These are phyloP conservation scores for Peromyscus melanophrys DNA, from an alignment of 2,797 vertebrate species.

Conservation along the genomic window DNA sequence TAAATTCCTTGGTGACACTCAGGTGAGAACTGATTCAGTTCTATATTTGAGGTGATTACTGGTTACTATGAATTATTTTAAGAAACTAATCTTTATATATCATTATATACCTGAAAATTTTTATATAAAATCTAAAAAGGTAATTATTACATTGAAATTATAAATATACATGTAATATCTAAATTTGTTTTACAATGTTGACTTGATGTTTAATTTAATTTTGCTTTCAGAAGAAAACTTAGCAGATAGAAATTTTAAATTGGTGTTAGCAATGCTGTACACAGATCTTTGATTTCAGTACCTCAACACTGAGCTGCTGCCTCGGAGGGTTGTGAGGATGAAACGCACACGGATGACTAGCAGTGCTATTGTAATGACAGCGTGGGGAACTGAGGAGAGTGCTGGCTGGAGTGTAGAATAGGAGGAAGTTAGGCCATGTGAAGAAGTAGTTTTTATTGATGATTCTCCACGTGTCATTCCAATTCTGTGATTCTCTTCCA, in stretches of 20 bases:
- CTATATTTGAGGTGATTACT: slow-evolving; percentile 42
- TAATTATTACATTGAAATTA: neutral
- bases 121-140: slow-evolving; percentile 17
- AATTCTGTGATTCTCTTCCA: neutral
- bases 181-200: slow-evolving; percentile 48
- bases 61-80: slow-evolving; percentile 43
- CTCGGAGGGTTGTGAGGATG: neutral
- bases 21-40: slow-evolving; percentile 91
- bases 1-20: slow-evolving; percentile 96
- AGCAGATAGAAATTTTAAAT: slow-evolving; percentile 31
- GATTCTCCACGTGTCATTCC: slow-evolving; percentile 11
- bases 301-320: neutral
- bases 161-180: slow-evolving; percentile 44
- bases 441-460: slow-evolving; percentile 31
- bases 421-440: neutral
- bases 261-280: neutral
- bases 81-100: slow-evolving; percentile 42
- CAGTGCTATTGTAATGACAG: neutral
- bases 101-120: slow-evolving; percentile 17
- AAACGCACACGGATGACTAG: neutral
- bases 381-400: neutral
- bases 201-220: slow-evolving; percentile 71
- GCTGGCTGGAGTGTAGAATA: neutral
- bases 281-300: slow-evolving; percentile 5
- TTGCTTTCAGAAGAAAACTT: neutral